phyloP scores from a whole-genome alignment of 1,140 invertebrate genomes.

The Bombus fervidus region DNA sequence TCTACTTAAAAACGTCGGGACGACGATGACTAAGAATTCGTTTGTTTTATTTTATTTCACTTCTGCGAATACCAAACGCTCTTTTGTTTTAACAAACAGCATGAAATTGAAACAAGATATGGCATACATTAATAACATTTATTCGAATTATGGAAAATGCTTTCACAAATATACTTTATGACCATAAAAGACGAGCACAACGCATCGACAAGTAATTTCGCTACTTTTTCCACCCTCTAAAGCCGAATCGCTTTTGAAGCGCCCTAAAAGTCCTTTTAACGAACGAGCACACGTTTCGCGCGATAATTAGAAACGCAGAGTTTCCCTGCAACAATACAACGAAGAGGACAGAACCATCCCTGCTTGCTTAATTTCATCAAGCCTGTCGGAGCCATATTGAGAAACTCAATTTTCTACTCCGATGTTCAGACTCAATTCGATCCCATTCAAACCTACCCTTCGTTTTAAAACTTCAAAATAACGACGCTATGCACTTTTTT shows the following conservation, averaged over 20 bases:
- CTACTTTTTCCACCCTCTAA: not conserved
- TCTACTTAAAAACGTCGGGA: not conserved
- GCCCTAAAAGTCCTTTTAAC: not conserved
- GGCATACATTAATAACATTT: not conserved
- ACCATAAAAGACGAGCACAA: not conserved
- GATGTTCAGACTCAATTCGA: not conserved
- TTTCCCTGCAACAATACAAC: not conserved
- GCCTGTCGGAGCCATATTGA: not conserved
- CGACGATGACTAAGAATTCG: not conserved
- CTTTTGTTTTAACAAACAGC: too few relatives aligned
- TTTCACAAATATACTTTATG: not conserved
- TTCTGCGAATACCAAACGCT: not conserved
- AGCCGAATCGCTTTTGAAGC: not conserved
- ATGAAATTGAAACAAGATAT: too few relatives aligned
- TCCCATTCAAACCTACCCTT: too few relatives aligned
- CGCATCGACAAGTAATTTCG: not conserved
- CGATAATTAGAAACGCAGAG: conserved; percentile 15
- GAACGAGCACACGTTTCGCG: not conserved
- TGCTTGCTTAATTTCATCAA: conserved; percentile 9
- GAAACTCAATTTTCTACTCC: conserved; percentile 4
- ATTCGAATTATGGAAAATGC: not conserved
- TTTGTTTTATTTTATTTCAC: not conserved
- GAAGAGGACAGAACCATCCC: not conserved
- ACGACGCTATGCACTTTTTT: not conserved
- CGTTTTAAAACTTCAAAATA: not conserved